Evolutionary conservation across 2,888 invertebrate species (phyloP), one percentile per base, ranked within the genome.

Genomic region (Lathronympha strigana): DNA sequence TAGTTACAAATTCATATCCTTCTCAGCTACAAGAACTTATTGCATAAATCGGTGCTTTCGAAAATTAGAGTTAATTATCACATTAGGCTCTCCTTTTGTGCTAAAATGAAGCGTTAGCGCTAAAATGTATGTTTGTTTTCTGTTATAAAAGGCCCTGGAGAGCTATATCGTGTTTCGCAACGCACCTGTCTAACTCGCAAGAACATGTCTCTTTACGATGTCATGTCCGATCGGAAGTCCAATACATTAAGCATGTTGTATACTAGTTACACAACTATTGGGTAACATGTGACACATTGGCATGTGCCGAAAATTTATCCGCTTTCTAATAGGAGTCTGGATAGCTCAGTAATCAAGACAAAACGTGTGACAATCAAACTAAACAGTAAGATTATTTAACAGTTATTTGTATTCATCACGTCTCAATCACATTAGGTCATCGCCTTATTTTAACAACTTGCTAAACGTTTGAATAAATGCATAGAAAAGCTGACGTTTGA

Each of bases 181-280:
- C 47, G 33, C 40, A 36, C 21, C 17, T 31, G 25, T 66, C 60
- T 60, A 47, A 54, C 50, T 50, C 23, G 55, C 67, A 50, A 69
- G 69, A 64, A 68, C 61, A 64, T 68, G 63, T 68, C 71, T 73
- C 75, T 77, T 69, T 75, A 78, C 81, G 79, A 79, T 77, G 81
- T 82, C 80, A 82, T 77, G 84, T 87, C 84, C 85, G 80, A 83
- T 90, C 88, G 90, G 90, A 90, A 90, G 88, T 88, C 78, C 75
- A 79, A 75, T 75, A 76, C 77, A 84, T 86, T 86, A 85, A 79
- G 66, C 86, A 83, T 84, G 82, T 84, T 81, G 81, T 81, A 84
- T 78, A 75, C 76, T 64, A 69, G 76, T 90, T 89, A 87, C 79
- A 83, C 81, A 89, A 89, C 80, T 76, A 77, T 88, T 87, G 79